Evolutionary conservation across 2,797 vertebrate species (phyloP), one percentile per base, ranked within the genome.

Genomic region (Apogon talboti): DNA sequence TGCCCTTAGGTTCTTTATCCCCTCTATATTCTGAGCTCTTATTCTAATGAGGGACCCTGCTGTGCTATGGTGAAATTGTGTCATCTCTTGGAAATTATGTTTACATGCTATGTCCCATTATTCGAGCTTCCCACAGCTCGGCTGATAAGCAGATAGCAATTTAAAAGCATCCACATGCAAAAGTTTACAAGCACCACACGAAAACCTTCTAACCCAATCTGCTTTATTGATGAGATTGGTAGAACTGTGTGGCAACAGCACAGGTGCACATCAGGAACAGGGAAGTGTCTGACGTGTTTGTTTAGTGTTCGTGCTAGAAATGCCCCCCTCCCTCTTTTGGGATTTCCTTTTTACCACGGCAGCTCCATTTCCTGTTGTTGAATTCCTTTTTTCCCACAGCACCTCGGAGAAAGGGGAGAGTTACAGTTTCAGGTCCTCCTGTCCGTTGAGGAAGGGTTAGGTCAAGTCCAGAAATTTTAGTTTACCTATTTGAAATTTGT

Each of bases 341-440:
- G 90, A 91, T 89, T 93, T 93, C 92, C 89, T 81, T 82, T 71
- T 83, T 72, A 65, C 60, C 74, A 40, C 70, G 73, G 66, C 50
- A 28, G 68, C 88, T 86, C 71, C 47, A 76, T 92, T 94, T 95
- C 93, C 93, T 95, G 93, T 94, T 94, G 84, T 90, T 90, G 87
- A 91, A 93, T 92, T 93, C 90, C 66, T 90, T 85, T 74, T 60
- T 79, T 82, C 84, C 86, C 82, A 61, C 59, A 81, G 78, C 82
- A 76, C 79, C 81, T 81, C 56, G 19, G 71, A 82, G 69, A 85
- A 86, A 85, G 75, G 61, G 67, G 71, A 85, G 75, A 50, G 35
- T 78, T 70, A 65, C 65, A 66, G 54, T 30, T 68, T 35, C 49
- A 49, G 18, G 42, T 73, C 64, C 57, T 63, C 53, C 37, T 21